Evolutionary conservation across 2,888 invertebrate genomes (phyloP).

Genomic region (Shargacucullia verbasci): DNA sequence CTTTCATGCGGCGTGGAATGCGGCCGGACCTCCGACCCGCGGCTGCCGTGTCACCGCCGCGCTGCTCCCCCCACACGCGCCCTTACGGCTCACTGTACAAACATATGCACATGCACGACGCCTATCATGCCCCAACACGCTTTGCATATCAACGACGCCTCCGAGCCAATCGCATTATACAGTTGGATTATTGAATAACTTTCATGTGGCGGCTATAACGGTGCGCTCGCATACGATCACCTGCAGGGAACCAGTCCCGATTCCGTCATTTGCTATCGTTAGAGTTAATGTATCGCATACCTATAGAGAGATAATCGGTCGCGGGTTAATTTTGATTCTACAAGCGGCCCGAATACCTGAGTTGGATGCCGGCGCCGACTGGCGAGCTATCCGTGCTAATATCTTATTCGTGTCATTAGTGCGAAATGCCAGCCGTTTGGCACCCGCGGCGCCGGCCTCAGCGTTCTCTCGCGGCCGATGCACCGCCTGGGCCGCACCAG

Average conservation of each 20-base stretch:
- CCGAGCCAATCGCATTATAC: constrained; percentile 55
- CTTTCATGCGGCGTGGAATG: constrained; percentile 87
- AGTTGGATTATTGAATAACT: constrained; percentile 65
- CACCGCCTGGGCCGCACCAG: constrained; percentile 79
- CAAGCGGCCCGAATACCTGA: constrained; percentile 78
- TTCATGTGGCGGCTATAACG: constrained; percentile 62
- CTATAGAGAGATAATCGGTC: constrained; percentile 49
- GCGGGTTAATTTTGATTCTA: constrained; percentile 75
- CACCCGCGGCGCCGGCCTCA: constrained; percentile 74
- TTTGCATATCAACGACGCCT: constrained; percentile 67
- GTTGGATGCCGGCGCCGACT: constrained; percentile 70
- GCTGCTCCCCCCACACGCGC: constrained; percentile 58
- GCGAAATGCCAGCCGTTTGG: constrained; percentile 88
- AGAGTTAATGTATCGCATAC: constrained; percentile 34
- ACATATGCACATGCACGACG: constrained; percentile 48
- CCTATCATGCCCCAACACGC: constrained; percentile 53
- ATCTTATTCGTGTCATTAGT: constrained; percentile 89
- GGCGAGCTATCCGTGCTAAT: constrained; percentile 84
- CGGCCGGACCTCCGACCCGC: constrained; percentile 87
- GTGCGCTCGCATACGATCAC: constrained; percentile 57
- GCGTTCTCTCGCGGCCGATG: constrained; percentile 82
- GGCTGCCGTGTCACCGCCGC: constrained; percentile 70
- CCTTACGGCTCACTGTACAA: constrained; percentile 41
- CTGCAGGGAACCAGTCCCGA: constrained; percentile 53
- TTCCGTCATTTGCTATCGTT: constrained; percentile 39